A percentile compares a stretch with the other conserved stretches of the same genome.
These are phyloP conservation scores for Girardinus metallicus DNA, from an alignment of 2,797 vertebrate species.

Conservation along the genomic window DNA sequence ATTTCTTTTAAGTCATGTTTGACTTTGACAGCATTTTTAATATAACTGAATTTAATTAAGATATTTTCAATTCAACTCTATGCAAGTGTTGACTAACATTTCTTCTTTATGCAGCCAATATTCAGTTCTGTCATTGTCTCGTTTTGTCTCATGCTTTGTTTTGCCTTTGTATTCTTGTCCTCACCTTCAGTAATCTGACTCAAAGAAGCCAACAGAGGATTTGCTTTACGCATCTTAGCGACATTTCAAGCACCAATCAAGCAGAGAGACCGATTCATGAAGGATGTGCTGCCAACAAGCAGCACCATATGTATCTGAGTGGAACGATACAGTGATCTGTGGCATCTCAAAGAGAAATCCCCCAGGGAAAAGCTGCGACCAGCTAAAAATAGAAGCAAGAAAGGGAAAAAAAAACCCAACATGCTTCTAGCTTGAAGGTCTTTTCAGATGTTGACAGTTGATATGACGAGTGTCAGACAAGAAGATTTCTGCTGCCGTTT, in stretches of 20 bases:
- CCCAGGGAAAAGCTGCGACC: conserved; percentile 17
- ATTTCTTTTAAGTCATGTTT: too few relatives aligned
- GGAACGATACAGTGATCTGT: conserved; percentile 42
- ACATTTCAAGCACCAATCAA: conserved; percentile 12
- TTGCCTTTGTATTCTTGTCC: neutral
- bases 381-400: conserved; percentile 35
- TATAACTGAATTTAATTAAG: too few relatives aligned
- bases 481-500: conserved; percentile 17
- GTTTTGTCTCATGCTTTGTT: neutral
- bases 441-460: conserved; percentile 22
- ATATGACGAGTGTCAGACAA: conserved; percentile 26
- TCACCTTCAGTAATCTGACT: neutral
- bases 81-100: neutral
- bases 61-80: neutral
- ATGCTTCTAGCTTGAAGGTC: conserved; percentile 17
- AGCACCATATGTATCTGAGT: conserved; percentile 34
- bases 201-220: neutral
- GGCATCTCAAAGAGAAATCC: conserved; percentile 30
- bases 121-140: neutral
- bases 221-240: conserved; percentile 5
- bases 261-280: conserved; percentile 24
- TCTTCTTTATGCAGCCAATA: neutral
- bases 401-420: neutral
- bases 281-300: conserved; percentile 21
- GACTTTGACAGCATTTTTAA: too few relatives aligned